Conservation (phyloP, 2,113 vertebrate species). For the Brienomyrus brachyistius region DNA sequence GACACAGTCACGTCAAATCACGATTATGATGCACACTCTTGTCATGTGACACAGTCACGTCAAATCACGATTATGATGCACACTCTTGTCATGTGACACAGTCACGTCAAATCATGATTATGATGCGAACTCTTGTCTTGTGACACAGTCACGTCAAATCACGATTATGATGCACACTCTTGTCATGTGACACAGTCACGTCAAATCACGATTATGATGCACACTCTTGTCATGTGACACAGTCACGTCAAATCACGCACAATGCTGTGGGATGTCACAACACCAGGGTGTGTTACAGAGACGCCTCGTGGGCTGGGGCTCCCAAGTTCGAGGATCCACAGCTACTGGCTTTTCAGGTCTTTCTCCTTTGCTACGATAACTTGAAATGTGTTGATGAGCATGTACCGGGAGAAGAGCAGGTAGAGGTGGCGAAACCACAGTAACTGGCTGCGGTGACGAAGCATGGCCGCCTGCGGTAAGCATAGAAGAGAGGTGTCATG, state of each 20-base stretch:
- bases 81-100: background rate
- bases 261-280: background rate
- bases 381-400: slow-evolving; percentile 81
- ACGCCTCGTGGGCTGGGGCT: background rate
- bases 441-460: slow-evolving; percentile 77
- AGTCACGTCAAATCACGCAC: background rate
- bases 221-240: no score
- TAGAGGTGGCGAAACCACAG: slow-evolving; percentile 87
- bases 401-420: slow-evolving; percentile 78
- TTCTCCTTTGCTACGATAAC: slow-evolving; percentile 52
- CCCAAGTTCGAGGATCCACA: background rate
- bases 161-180: background rate
- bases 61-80: no score
- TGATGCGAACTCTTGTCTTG: no score
- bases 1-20: background rate
- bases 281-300: background rate
- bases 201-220: background rate
- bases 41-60: no score
- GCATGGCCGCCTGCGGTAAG: slow-evolving; percentile 75
- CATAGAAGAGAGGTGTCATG: slow-evolving; percentile 11
- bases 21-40: no score
- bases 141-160: no score
- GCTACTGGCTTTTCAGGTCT: slow-evolving; percentile 56
- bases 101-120: background rate
- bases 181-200: background rate